Percentiles rank a stretch among this genome's conserved stretches.
phyloP scores from a whole-genome alignment of 2,797 vertebrate genomes.

The Phyllotis vaccarum region DNA sequence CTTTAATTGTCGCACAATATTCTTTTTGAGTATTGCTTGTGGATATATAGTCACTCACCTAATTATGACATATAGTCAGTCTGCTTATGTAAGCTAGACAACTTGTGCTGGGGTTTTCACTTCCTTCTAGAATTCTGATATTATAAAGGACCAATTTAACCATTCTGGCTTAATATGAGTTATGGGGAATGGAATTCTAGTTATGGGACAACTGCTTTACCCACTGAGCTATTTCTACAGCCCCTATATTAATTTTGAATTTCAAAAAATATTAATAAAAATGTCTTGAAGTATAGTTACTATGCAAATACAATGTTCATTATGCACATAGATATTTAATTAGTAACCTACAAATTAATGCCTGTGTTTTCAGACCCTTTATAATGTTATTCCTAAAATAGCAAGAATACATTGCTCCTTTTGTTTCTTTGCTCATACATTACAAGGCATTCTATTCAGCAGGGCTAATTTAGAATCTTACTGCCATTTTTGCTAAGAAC shows the following conservation, averaged over 20 bases:
- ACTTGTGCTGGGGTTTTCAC: background rate
- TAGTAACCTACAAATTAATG: background rate
- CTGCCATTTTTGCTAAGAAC: background rate
- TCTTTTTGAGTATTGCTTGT: background rate
- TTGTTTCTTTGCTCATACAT: background rate
- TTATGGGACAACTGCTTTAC: background rate
- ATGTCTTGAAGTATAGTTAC: background rate
- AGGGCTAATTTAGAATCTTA: background rate
- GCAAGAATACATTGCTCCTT: background rate
- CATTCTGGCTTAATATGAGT: background rate
- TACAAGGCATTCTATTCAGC: background rate
- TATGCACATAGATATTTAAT: background rate
- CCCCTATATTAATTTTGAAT: background rate
- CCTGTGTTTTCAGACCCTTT: background rate
- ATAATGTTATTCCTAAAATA: background rate
- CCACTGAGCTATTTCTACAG: background rate
- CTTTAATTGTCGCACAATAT: too few species aligned
- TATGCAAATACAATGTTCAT: background rate
- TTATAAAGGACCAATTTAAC: too few species aligned
- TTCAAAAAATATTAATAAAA: background rate
- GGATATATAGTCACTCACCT: background rate
- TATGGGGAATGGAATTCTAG: background rate
- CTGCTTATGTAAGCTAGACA: too few species aligned
- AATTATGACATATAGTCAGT: too few species aligned
- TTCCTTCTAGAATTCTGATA: background rate